Conservation (phyloP, 2,888 invertebrate genomes). For the Branchellion lobata region DNA sequence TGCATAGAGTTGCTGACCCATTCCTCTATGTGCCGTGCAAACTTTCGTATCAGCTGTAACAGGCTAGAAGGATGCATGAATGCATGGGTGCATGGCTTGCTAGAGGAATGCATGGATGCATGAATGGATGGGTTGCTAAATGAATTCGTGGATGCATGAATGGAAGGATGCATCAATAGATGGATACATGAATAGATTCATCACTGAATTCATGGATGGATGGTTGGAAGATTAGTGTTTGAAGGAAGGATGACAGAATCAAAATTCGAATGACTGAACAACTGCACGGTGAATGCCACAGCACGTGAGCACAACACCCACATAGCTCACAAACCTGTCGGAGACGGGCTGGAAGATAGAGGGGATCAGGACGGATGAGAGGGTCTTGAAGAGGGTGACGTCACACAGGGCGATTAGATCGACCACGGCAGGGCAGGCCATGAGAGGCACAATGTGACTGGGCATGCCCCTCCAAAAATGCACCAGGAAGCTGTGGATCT, state of each 20-base stretch:
- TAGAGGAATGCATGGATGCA: no score
- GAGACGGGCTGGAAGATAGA: conserved; percentile 53
- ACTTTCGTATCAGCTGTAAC: conserved; percentile 63
- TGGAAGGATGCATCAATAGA: no score
- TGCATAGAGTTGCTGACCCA: conserved; percentile 62
- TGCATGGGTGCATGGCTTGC: background rate
- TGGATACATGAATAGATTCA: no score
- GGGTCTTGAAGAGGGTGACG: conserved; percentile 63
- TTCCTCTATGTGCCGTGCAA: conserved; percentile 62
- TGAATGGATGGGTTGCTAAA: no score
- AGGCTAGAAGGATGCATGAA: conserved; percentile 55
- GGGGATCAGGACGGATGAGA: conserved; percentile 63
- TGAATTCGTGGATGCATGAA: no score
- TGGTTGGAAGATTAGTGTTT: no score
- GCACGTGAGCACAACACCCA: background rate
- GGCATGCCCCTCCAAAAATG: conserved; percentile 54
- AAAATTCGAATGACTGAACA: no score
- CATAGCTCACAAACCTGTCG: conserved; percentile 46
- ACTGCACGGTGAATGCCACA: no score
- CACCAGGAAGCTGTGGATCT: conserved; percentile 60
- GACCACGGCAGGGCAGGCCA: conserved; percentile 56
- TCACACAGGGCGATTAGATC: conserved; percentile 65
- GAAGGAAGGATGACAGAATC: no score
- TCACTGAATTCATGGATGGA: no score
- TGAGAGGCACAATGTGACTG: conserved; percentile 51